Conservation (phyloP, 2,113 vertebrate species). For the Cheirogaleus medius region DNA sequence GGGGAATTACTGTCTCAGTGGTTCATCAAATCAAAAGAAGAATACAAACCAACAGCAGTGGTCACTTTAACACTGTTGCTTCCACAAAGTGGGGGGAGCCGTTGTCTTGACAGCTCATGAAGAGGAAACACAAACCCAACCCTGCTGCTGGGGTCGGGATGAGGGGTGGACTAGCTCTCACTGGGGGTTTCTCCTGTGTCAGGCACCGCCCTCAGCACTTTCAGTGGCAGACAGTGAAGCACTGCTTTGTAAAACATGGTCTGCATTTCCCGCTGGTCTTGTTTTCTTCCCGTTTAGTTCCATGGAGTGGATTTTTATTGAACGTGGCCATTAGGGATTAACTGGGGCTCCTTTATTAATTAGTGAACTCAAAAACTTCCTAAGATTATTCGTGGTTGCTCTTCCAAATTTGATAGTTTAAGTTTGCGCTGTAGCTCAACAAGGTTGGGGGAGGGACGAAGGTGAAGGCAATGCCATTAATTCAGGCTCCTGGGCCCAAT, state of each 20-base stretch:
- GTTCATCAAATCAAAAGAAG: not conserved
- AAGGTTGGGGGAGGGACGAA: not conserved
- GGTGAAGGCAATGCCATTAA: not conserved
- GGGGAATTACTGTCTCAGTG: not conserved
- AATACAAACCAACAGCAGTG: not conserved
- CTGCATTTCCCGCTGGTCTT: not conserved
- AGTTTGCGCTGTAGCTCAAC: not conserved
- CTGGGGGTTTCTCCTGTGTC: accelerated
- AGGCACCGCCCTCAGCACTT: accelerated
- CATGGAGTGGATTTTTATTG: not conserved
- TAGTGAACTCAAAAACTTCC: not conserved
- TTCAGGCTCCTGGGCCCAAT: not conserved
- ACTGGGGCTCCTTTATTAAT: not conserved
- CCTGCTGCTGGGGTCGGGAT: accelerated
- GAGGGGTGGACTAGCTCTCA: accelerated
- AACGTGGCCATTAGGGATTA: not conserved
- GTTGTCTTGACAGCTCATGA: not conserved
- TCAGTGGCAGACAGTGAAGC: not conserved
- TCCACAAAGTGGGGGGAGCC: not conserved
- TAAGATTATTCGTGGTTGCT: not conserved
- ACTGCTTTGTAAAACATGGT: not conserved
- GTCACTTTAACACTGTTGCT: not conserved
- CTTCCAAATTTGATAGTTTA: not conserved
- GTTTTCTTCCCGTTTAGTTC: not conserved
- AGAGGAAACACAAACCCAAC: not conserved